Percentiles rank a stretch among this genome's conserved stretches.
Evolutionary conservation across 2,888 invertebrate genomes (phyloP).

Genomic region (Proisotoma minuta): DNA sequence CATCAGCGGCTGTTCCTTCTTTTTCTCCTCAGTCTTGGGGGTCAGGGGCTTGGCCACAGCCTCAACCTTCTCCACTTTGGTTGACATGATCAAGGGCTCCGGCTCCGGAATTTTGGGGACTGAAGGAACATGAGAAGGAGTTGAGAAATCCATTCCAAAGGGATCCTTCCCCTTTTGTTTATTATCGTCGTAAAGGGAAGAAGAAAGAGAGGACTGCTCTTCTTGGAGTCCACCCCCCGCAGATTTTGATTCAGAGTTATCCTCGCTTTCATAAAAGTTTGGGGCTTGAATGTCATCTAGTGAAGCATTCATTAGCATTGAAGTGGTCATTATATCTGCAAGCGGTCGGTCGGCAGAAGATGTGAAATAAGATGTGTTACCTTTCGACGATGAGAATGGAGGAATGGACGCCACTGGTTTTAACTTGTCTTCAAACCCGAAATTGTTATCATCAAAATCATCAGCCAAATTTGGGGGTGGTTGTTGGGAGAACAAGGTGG

Average conservation of each 20-base stretch:
- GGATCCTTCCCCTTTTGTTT: background rate
- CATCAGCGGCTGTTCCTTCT: background rate
- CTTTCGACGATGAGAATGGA: slow-evolving; percentile 38
- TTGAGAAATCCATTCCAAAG: background rate
- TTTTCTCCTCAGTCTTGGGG: background rate
- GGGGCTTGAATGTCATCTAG: slow-evolving; percentile 45
- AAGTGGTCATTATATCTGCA: slow-evolving; percentile 43
- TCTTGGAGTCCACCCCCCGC: no score
- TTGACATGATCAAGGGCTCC: background rate
- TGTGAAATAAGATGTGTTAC: no score
- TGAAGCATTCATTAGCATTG: slow-evolving; percentile 42
- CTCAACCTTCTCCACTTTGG: slow-evolving; percentile 4
- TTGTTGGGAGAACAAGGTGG: slow-evolving; percentile 38
- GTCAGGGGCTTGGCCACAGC: background rate
- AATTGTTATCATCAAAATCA: slow-evolving; percentile 31
- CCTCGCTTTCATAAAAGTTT: slow-evolving; percentile 46
- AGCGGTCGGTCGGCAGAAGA: no score
- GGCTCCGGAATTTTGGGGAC: background rate
- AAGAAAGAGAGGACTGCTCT: background rate
- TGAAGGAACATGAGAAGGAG: background rate
- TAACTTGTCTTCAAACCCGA: slow-evolving; percentile 21
- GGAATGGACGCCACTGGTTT: slow-evolving; percentile 38
- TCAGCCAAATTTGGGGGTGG: slow-evolving; percentile 29
- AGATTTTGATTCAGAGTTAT: slow-evolving; percentile 40
- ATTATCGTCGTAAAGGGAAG: background rate